A percentile compares a stretch with the other conserved stretches of the same genome.
Evolutionary conservation across 2,888 invertebrate genomes (phyloP).

Genomic region (Hemaris fuciformis): DNA sequence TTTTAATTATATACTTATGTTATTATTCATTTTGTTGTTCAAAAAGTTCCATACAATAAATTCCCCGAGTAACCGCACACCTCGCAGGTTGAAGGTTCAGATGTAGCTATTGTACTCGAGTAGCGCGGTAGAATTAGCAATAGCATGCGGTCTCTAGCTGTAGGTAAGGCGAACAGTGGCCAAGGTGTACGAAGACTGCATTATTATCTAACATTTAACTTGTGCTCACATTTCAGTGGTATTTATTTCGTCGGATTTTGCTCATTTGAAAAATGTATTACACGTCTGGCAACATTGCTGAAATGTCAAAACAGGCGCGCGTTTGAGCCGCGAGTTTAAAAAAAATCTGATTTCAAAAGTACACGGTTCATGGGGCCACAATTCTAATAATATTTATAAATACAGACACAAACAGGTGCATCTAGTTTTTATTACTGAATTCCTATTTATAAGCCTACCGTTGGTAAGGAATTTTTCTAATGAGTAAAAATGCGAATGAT

Average conservation of each 20-base stretch:
- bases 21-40: too few relatives aligned
- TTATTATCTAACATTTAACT: slow-evolving; percentile 34
- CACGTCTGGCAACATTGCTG: neutral
- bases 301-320: neutral
- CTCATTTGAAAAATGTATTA: too few relatives aligned
- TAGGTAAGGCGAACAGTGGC: slow-evolving; percentile 54
- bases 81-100: slow-evolving; percentile 57
- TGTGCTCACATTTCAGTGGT: neutral
- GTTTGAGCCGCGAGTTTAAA: too few relatives aligned
- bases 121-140: slow-evolving; percentile 54
- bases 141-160: slow-evolving; percentile 55
- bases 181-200: slow-evolving; percentile 75
- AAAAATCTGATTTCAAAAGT: too few relatives aligned
- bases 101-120: slow-evolving; percentile 51
- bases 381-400: too few relatives aligned
- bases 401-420: too few relatives aligned
- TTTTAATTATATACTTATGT: too few relatives aligned
- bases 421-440: too few relatives aligned
- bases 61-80: slow-evolving; percentile 23
- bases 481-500: neutral
- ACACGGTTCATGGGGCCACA: too few relatives aligned
- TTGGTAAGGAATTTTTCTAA: too few relatives aligned
- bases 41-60: too few relatives aligned
- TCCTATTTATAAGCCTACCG: too few relatives aligned
- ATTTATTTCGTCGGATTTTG: neutral